Percentiles rank a stretch among this genome's conserved stretches.
These are phyloP conservation scores for Orthosia incerta DNA, from an alignment of 2,888 invertebrate genomes.

Conservation along the genomic window DNA sequence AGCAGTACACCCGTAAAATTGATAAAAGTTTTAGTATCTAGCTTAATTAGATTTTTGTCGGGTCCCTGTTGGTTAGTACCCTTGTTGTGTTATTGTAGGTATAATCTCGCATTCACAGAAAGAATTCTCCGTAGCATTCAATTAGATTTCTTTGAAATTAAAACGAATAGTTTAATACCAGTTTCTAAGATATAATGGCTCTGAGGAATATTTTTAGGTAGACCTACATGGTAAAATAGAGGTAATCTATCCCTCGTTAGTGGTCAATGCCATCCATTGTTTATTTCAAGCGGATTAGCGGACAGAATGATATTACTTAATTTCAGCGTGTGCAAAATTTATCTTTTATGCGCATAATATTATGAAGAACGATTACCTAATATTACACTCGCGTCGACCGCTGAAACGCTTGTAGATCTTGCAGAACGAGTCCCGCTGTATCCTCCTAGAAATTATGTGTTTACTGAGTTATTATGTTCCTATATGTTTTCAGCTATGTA, in stretches of 20 bases:
- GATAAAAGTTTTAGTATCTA: not conserved
- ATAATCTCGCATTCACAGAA: no score
- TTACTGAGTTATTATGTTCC: not conserved
- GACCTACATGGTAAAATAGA: no score
- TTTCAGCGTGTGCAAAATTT: constrained; percentile 29
- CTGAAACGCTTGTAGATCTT: constrained; percentile 82
- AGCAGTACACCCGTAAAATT: no score
- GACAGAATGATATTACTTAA: not conserved
- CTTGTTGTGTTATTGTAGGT: not conserved
- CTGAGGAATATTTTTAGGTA: no score
- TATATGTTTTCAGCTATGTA: no score
- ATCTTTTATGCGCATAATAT: not conserved
- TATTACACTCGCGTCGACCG: constrained; percentile 84
- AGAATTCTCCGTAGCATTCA: not conserved
- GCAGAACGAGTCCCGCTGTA: constrained; percentile 83
- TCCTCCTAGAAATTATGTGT: constrained; percentile 72
- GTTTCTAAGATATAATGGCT: not conserved
- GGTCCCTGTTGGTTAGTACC: no score
- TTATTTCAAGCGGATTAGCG: constrained; percentile 1
- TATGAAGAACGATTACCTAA: constrained; percentile 75
- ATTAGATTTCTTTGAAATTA: not conserved
- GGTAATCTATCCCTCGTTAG: not conserved
- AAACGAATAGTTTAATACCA: not conserved
- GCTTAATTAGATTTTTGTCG: not conserved
- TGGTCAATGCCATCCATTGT: not conserved